A percentile compares a stretch with the other conserved stretches of the same genome.
Conservation (phyloP, 30 jellyfish, hydroid and myxozoan genomes). For the Aurelia sp. region DNA sequence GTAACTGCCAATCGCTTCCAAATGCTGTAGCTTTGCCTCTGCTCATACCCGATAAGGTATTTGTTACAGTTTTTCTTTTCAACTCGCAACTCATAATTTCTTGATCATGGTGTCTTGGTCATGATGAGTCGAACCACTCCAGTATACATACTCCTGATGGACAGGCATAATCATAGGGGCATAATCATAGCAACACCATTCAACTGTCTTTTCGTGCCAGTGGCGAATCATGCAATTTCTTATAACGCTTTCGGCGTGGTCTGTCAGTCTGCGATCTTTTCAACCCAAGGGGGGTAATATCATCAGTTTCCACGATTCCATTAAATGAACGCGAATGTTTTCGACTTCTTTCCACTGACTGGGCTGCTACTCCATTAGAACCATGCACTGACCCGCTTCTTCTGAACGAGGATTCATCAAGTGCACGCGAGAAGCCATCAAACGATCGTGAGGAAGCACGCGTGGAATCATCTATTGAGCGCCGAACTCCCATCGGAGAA, state of each 20-base stretch:
- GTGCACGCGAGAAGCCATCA: slow-evolving; percentile 48
- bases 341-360: slow-evolving; percentile 7
- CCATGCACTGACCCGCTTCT: slow-evolving; percentile 14
- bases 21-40: too few species aligned
- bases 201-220: slow-evolving; percentile 25
- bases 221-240: slow-evolving; percentile 23
- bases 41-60: too few species aligned
- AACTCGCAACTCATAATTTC: too few species aligned
- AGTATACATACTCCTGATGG: too few species aligned
- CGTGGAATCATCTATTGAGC: slow-evolving; percentile 18
- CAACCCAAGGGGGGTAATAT: slow-evolving; percentile 16
- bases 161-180: too few species aligned
- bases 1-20: too few species aligned
- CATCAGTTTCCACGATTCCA: background rate
- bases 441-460: slow-evolving; percentile 48
- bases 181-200: too few species aligned
- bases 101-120: too few species aligned
- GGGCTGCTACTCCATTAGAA: background rate
- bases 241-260: slow-evolving; percentile 19
- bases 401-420: slow-evolving; percentile 32
- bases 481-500: slow-evolving; percentile 51
- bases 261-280: slow-evolving; percentile 23
- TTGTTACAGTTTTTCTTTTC: too few species aligned
- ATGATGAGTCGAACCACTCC: too few species aligned
- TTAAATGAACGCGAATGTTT: slow-evolving; percentile 36